Percentiles rank a stretch among this genome's conserved stretches.
Conservation (phyloP, 64 coral and sea anemone species). For the Hydrozoanthus tunicans region DNA sequence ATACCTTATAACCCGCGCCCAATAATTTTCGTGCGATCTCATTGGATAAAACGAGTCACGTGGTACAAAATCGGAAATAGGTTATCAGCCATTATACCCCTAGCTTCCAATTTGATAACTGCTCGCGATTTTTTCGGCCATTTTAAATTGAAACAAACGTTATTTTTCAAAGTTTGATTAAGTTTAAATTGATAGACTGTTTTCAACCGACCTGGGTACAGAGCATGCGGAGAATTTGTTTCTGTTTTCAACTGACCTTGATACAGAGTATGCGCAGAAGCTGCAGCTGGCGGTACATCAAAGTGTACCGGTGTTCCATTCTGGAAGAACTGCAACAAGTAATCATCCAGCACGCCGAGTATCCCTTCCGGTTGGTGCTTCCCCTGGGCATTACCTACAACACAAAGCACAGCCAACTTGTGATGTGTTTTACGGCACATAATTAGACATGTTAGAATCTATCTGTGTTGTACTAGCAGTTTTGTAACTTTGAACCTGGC, state of each 20-base stretch:
- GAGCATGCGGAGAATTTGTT: not conserved
- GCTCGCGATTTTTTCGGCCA: too few species aligned
- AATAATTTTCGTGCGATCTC: too few species aligned
- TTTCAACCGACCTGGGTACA: not conserved
- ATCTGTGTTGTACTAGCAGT: too few species aligned
- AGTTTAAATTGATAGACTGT: too few species aligned
- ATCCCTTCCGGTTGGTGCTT: conserved; percentile 69
- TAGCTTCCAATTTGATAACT: too few species aligned
- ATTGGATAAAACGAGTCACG: too few species aligned
- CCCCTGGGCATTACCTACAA: conserved; percentile 66
- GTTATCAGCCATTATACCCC: too few species aligned
- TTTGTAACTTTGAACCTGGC: too few species aligned
- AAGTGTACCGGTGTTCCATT: conserved; percentile 34
- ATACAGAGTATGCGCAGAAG: not conserved
- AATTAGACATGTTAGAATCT: not conserved
- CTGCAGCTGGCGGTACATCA: not conserved
- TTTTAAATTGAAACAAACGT: too few species aligned
- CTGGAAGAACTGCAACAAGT: conserved; percentile 37
- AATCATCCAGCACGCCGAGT: conserved; percentile 62
- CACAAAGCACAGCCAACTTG: not conserved
- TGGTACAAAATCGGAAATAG: too few species aligned
- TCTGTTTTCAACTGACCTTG: not conserved
- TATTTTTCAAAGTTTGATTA: too few species aligned
- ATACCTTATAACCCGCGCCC: too few species aligned
- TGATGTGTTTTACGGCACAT: not conserved